Base-by-base conservation (phyloP, 2,888 invertebrate species). In the Acanthoscelides obtectus region DNA sequence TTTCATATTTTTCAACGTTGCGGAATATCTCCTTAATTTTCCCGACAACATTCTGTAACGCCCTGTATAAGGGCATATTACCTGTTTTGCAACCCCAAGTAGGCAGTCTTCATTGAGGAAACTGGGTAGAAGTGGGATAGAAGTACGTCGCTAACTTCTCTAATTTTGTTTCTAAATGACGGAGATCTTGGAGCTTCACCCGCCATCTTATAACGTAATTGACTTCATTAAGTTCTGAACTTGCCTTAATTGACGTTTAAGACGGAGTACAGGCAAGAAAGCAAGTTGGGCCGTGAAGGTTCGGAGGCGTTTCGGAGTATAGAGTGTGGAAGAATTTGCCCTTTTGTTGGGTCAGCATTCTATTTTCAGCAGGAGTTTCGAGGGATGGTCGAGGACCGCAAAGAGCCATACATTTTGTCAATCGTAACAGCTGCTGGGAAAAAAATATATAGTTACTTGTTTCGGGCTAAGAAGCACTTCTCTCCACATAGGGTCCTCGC, bases 201-300 rank as follows among this genome's bases (percentile, higher is more conserved):
- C 79, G 78, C 78, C 81, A 80, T 81, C 81, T 81, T 80, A 80
- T 73, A 74, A 78, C 80, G 72, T 80, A 82, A 83, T 82, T 82
- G 78, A 81, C 73, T 82, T 81, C 81, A 79, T 82, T 81, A 81
- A 77, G 78, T 79, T 79, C 76, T 77, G 81, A 81, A 81, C 79
- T 82, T 78, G 79, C 81, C 81, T 79, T 81, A 82, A 81, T 82
- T 82, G 83, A 82, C 81, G 82, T 82, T 82, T 81, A 83, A 83
- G 81, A 81, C 80, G 76, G 72, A 75, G 80, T 76, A 77, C 77
- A 78, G 21, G 1, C 6, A 12, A 45, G 45, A 12, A 45, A 45
- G 45, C 5, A 45, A 45, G 45, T 45, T 17, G 45, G 12, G 45
- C 6, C 17, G 17, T 17, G 45, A 12, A 45, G 45, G 5, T 12